Evolutionary conservation across 2,888 invertebrate genomes (phyloP).

Genomic region (Thymelicus acteon): DNA sequence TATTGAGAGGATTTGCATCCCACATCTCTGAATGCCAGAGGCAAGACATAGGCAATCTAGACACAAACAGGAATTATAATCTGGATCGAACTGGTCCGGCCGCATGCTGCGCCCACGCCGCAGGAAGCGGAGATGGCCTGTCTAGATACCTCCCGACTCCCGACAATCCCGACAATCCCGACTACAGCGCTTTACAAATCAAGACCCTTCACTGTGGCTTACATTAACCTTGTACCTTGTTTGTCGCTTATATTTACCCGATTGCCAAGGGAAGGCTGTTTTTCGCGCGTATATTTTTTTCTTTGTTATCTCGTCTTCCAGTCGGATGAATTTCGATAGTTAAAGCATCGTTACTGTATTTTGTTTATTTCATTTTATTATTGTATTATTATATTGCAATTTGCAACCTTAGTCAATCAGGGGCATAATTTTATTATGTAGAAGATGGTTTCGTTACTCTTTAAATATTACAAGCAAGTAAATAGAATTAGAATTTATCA

Average conservation of each 20-base stretch:
- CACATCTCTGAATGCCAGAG: constrained; percentile 5
- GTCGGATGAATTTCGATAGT: too few species aligned
- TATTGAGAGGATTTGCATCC: neutral
- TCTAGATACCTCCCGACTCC: constrained; percentile 20
- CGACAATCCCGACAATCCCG: neutral
- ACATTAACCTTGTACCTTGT: neutral
- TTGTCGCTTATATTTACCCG: neutral
- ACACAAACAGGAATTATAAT: constrained; percentile 18
- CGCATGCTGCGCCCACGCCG: constrained; percentile 38
- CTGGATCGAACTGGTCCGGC: constrained; percentile 20
- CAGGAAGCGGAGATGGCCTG: constrained; percentile 42
- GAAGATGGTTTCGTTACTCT: too few species aligned
- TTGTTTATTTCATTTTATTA: too few species aligned
- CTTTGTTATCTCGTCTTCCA: too few species aligned
- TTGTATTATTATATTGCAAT: too few species aligned
- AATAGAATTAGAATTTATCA: too few species aligned
- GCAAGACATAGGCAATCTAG: constrained; percentile 18
- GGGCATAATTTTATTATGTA: too few species aligned
- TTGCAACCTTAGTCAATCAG: too few species aligned
- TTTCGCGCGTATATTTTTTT: too few species aligned
- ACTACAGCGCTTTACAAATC: neutral
- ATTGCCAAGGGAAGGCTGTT: neutral
- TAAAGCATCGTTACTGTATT: too few species aligned
- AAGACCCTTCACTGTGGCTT: neutral
- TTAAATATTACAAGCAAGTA: too few species aligned